Evolutionary conservation across 2,888 invertebrate genomes (phyloP).

Genomic region (Biston betularia): DNA sequence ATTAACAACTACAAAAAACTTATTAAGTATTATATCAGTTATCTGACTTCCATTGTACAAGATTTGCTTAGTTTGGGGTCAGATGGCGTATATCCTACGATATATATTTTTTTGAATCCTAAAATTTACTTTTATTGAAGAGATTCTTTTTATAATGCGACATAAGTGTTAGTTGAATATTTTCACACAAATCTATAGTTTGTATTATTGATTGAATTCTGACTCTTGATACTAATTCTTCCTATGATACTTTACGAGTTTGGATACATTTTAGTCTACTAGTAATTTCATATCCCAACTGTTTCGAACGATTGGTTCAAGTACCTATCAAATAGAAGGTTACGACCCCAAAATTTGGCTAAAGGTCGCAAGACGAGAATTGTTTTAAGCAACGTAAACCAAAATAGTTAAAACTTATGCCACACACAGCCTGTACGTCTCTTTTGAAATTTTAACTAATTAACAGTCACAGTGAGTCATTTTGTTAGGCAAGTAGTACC

Average conservation of each 20-base stretch:
- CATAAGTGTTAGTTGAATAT: no score
- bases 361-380: slow-evolving; percentile 1
- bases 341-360: not conserved
- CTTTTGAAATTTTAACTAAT: slow-evolving; percentile 8
- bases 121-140: no score
- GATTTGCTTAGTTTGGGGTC: no score
- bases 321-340: not conserved
- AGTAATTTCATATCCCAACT: slow-evolving; percentile 6
- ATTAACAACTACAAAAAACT: no score
- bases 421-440: slow-evolving; percentile 4
- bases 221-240: not conserved
- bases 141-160: no score
- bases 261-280: not conserved
- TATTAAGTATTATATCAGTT: no score
- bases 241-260: not conserved
- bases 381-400: slow-evolving; percentile 3
- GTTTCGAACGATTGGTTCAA: not conserved
- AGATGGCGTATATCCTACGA: no score
- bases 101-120: no score
- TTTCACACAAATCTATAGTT: no score
- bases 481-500: no score
- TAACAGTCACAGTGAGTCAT: not conserved
- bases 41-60: no score
- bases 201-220: not conserved
- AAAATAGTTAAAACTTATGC: slow-evolving; percentile 7